A percentile compares a stretch with the other conserved stretches of the same genome.
phyloP scores from a whole-genome alignment of 2,797 vertebrate species.

The Sebastiscus tertius region DNA sequence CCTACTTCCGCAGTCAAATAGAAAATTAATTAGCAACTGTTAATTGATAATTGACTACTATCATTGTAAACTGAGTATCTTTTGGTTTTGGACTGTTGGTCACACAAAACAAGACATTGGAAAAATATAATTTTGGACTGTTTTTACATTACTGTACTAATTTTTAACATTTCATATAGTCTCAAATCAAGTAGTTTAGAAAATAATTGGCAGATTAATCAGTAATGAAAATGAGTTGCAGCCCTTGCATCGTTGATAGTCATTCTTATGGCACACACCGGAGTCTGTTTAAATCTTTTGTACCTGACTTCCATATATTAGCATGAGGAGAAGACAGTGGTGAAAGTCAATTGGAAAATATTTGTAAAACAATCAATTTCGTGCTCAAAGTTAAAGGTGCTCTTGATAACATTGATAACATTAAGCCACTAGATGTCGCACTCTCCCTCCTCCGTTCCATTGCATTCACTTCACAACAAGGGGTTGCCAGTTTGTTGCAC shows the following conservation, averaged over 20 bases:
- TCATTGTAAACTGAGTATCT: no score
- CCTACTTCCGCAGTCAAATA: no score
- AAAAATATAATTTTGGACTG: not conserved
- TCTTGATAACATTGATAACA: not conserved
- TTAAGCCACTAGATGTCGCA: not conserved
- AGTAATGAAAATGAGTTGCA: no score
- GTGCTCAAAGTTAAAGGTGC: no score
- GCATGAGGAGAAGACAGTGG: not conserved
- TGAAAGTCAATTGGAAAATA: not conserved
- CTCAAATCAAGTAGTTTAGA: not conserved
- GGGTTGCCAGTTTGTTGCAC: not conserved
- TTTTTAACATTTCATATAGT: not conserved
- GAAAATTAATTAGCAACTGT: no score
- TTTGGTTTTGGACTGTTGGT: no score
- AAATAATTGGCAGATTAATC: no score
- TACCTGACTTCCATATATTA: not conserved
- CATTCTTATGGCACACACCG: no score
- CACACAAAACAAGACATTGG: no score
- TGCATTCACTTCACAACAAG: not conserved
- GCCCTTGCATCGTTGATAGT: no score
- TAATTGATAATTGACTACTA: no score
- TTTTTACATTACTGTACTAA: not conserved
- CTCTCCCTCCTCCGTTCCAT: not conserved
- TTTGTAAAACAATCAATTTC: not conserved
- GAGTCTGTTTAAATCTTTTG: no score